A percentile compares a stretch with the other conserved stretches of the same genome.
phyloP scores from a whole-genome alignment of 1,140 invertebrate species.

The Amyelois transitella region DNA sequence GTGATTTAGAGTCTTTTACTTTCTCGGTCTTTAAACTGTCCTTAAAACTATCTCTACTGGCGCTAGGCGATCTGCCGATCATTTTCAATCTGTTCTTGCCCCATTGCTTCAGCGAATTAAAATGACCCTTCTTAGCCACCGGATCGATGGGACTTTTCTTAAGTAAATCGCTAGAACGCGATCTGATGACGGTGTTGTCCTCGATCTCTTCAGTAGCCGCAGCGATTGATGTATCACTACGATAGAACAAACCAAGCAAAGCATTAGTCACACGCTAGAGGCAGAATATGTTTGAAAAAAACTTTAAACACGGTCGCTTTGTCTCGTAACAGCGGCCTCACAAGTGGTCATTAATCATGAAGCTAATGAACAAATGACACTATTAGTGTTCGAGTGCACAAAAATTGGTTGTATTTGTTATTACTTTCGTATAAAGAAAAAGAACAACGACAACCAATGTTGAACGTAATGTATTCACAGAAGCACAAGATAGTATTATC shows the following conservation, averaged over 20 bases:
- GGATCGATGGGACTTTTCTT: slow-evolving; percentile 76
- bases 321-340: slow-evolving; percentile 59
- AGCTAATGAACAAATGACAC: slow-evolving; percentile 67
- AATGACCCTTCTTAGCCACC: slow-evolving; percentile 81
- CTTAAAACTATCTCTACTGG: slow-evolving; percentile 67
- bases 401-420: slow-evolving; percentile 50
- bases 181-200: slow-evolving; percentile 73
- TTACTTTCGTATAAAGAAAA: slow-evolving; percentile 28
- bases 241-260: slow-evolving; percentile 75
- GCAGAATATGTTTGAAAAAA: slow-evolving; percentile 49
- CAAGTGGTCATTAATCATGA: slow-evolving; percentile 60
- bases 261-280: slow-evolving; percentile 74
- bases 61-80: slow-evolving; percentile 78
- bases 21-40: slow-evolving; percentile 64
- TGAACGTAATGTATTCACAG: slow-evolving; percentile 64
- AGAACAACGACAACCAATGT: slow-evolving; percentile 60
- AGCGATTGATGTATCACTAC: slow-evolving; percentile 76
- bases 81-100: slow-evolving; percentile 84
- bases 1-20: slow-evolving; percentile 54
- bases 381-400: slow-evolving; percentile 69
- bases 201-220: slow-evolving; percentile 75
- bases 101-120: slow-evolving; percentile 89
- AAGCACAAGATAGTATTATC: slow-evolving; percentile 65
- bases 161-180: slow-evolving; percentile 81
- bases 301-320: slow-evolving; percentile 50